Conservation (phyloP, 1,140 invertebrate genomes). For the Paramacrobiotus metropolitanus region DNA sequence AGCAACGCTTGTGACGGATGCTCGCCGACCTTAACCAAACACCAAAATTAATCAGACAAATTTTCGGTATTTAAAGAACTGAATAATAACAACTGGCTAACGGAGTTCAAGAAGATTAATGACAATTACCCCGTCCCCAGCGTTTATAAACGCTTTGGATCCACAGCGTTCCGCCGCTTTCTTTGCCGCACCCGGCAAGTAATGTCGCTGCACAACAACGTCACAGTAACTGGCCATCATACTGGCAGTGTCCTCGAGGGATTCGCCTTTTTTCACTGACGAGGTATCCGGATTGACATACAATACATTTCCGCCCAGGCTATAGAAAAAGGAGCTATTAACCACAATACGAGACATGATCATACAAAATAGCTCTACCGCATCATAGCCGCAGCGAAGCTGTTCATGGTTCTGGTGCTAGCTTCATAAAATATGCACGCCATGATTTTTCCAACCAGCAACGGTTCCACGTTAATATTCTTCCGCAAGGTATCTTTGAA, state of each 20-base stretch:
- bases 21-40: slow-evolving; percentile 43
- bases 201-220: slow-evolving; percentile 77
- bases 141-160: slow-evolving; percentile 79
- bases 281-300: slow-evolving; percentile 66
- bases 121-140: slow-evolving; percentile 56
- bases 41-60: neutral
- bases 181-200: slow-evolving; percentile 60
- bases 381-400: slow-evolving; percentile 87
- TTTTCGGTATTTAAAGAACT: too few relatives aligned
- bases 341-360: neutral
- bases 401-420: slow-evolving; percentile 80
- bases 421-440: slow-evolving; percentile 91
- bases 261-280: slow-evolving; percentile 88
- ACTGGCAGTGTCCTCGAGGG: slow-evolving; percentile 50
- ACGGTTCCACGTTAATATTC: too few relatives aligned
- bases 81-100: too few relatives aligned
- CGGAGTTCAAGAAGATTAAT: too few relatives aligned
- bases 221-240: slow-evolving; percentile 69
- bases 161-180: slow-evolving; percentile 53
- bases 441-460: slow-evolving; percentile 59
- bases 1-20: slow-evolving; percentile 94
- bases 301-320: slow-evolving; percentile 65
- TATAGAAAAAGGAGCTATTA: neutral
- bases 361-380: slow-evolving; percentile 21
- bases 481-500: too few relatives aligned